These are phyloP conservation scores for Pristionchus fissidentatus DNA, from an alignment of 2,888 invertebrate species.

Conservation along the genomic window DNA sequence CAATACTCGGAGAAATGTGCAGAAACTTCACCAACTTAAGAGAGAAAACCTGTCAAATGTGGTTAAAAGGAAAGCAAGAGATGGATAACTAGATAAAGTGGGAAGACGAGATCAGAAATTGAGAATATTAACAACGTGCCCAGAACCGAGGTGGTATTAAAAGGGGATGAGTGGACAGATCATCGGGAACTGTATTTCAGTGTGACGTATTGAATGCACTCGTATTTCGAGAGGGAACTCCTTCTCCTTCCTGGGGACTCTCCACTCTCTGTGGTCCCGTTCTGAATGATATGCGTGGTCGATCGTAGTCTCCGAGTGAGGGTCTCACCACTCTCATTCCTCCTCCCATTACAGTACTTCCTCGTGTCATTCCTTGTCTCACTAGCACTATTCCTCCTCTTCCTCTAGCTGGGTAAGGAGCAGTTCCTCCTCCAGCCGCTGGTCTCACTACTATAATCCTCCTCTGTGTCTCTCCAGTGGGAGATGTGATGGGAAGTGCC, in stretches of 20 bases:
- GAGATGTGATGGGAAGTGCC: background rate
- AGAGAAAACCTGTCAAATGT: background rate
- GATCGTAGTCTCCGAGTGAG: constrained; percentile 55
- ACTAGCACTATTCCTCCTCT: background rate
- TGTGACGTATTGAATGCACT: constrained; percentile 3
- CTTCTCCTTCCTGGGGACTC: constrained; percentile 30
- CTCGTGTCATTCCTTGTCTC: constrained; percentile 32
- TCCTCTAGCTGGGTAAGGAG: constrained; percentile 7
- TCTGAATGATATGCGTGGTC: constrained; percentile 52
- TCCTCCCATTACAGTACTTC: background rate
- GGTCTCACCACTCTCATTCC: constrained; percentile 45
- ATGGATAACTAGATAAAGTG: background rate
- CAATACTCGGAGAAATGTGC: background rate
- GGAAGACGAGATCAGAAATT: constrained; percentile 38
- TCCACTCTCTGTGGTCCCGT: constrained; percentile 38
- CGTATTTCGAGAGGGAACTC: constrained; percentile 23
- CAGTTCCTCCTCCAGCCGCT: constrained; percentile 35
- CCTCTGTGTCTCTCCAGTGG: background rate
- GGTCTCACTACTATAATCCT: constrained; percentile 32
- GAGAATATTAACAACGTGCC: background rate
- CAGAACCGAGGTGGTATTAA: background rate
- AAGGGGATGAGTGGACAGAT: background rate
- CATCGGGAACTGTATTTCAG: background rate
- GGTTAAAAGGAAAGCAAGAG: constrained; percentile 3
- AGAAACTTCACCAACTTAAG: background rate